A percentile compares a stretch with the other conserved stretches of the same genome.
phyloP scores from a whole-genome alignment of 2,797 vertebrate species.

The Gastrophryne carolinensis region DNA sequence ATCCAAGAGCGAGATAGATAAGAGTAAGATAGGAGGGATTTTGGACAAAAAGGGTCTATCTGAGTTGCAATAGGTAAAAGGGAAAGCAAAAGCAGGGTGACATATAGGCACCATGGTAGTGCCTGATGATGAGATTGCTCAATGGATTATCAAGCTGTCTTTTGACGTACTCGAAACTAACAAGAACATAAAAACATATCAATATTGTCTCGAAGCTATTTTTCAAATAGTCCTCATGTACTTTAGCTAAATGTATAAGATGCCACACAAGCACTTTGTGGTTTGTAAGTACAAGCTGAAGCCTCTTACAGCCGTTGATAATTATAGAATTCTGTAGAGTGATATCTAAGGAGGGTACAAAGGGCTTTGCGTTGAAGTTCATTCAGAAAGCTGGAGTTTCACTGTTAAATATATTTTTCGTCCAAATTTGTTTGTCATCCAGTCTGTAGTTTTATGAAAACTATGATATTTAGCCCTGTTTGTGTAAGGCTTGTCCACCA shows the following conservation, averaged over 20 bases:
- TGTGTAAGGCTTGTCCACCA: no score
- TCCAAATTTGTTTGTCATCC: not conserved
- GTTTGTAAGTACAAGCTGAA: not conserved
- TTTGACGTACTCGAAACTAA: no score
- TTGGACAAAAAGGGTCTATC: no score
- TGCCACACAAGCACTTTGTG: not conserved
- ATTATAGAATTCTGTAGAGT: not conserved
- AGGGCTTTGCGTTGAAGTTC: not conserved
- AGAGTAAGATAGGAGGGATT: no score
- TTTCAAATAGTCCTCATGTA: not conserved
- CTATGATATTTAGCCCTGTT: no score
- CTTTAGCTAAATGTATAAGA: not conserved
- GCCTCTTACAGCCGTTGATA: not conserved
- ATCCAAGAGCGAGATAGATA: no score
- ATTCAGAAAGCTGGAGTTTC: not conserved
- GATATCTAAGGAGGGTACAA: not conserved
- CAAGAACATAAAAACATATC: not conserved
- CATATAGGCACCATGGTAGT: no score
- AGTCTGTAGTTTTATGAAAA: no score
- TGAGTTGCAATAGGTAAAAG: no score
- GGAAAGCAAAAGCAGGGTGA: no score
- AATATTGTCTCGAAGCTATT: not conserved
- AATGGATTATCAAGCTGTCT: no score
- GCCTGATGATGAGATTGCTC: no score
- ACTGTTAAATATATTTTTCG: not conserved